phyloP scores from a whole-genome alignment of 1,140 invertebrate species.

The Polypedilum vanderplanki region DNA sequence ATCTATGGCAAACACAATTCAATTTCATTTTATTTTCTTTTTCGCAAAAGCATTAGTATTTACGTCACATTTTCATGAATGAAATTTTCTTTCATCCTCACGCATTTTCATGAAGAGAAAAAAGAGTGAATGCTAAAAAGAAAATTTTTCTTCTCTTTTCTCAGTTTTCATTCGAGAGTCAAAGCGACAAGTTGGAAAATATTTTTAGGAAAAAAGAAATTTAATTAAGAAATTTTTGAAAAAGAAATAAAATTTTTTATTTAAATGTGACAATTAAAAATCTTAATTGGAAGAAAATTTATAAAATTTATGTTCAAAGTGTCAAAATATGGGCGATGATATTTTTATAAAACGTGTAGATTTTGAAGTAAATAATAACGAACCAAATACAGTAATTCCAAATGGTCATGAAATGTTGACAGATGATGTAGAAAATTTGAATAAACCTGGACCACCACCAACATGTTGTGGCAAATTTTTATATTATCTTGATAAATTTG shows the following conservation, averaged over 20 bases:
- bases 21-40: too few species aligned
- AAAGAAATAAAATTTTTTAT: too few species aligned
- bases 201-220: not conserved
- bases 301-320: not conserved
- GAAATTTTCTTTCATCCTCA: too few species aligned
- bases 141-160: not conserved
- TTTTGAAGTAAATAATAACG: slow-evolving; percentile 20
- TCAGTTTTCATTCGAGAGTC: not conserved
- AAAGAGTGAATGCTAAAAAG: too few species aligned
- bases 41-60: too few species aligned
- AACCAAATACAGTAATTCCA: not conserved
- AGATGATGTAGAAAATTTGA: slow-evolving; percentile 22
- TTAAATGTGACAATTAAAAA: too few species aligned
- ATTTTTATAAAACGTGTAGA: slow-evolving; percentile 20
- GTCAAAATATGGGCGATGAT: not conserved
- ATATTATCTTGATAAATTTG: not conserved
- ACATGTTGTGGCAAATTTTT: not conserved
- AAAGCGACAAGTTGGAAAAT: not conserved
- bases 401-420: not conserved
- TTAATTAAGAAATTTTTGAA: not conserved
- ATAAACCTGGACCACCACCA: not conserved
- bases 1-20: too few species aligned
- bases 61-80: too few species aligned
- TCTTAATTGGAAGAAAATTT: not conserved
- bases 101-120: too few species aligned